Conservation (phyloP, 2,113 vertebrate genomes). For the Gadus chalcogrammus region DNA sequence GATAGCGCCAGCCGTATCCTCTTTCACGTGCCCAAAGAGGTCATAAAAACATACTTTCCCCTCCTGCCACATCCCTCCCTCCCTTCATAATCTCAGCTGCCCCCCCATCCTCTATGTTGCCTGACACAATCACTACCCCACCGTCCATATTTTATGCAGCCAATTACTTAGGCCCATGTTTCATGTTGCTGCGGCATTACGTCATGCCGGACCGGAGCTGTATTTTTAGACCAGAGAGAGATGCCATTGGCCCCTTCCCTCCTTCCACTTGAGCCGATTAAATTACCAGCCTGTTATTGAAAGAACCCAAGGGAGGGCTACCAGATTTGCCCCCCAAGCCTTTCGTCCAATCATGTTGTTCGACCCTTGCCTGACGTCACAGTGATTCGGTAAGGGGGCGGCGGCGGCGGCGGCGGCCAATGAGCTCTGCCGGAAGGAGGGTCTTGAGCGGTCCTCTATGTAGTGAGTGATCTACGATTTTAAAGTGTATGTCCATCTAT, state of each 20-base stretch:
- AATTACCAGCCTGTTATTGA: conserved; percentile 68
- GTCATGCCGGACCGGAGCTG: conserved; percentile 67
- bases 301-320: conserved; percentile 51
- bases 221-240: conserved; percentile 69
- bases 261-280: conserved; percentile 54
- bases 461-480: no score
- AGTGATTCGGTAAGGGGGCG: no score
- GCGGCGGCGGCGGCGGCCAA: no score
- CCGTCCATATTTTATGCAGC: conserved; percentile 67
- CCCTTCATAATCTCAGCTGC: conserved; percentile 28
- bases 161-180: conserved; percentile 73
- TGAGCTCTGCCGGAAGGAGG: no score
- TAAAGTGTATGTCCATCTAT: no score
- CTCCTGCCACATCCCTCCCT: conserved; percentile 45
- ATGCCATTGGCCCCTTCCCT: conserved; percentile 57
- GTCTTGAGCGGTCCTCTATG: no score
- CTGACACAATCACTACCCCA: conserved; percentile 16
- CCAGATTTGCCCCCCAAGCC: neutral
- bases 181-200: conserved; percentile 67
- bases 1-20: conserved; percentile 31
- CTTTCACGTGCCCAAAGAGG: conserved; percentile 55
- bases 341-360: conserved; percentile 44
- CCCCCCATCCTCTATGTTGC: neutral
- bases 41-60: conserved; percentile 57
- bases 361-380: conserved; percentile 31